phyloP scores from a whole-genome alignment of 2,113 vertebrate genomes.

The Podarcis raffonei region DNA sequence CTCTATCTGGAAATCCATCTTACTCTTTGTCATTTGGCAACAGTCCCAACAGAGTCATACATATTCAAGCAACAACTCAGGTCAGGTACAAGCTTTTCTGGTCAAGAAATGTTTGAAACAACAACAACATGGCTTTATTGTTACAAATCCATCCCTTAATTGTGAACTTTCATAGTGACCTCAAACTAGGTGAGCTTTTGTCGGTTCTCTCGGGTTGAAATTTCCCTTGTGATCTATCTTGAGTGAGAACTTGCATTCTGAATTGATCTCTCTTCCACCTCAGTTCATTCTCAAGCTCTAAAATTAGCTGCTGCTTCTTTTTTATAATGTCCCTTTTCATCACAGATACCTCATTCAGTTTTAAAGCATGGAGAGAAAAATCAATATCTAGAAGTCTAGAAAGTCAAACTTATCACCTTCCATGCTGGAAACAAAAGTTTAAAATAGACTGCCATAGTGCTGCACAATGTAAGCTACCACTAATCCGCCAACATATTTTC shows the following conservation, averaged over 20 bases:
- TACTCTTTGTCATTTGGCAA: not conserved
- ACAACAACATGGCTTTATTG: not conserved
- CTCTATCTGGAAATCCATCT: not conserved
- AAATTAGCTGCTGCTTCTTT: slow-evolving; percentile 28
- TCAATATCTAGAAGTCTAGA: slow-evolving; percentile 25
- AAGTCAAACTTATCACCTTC: slow-evolving; percentile 20
- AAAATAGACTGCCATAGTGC: not conserved
- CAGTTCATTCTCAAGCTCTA: not conserved
- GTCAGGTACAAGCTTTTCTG: not conserved
- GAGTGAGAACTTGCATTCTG: slow-evolving; percentile 4
- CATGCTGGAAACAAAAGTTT: slow-evolving; percentile 33
- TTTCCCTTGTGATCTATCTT: not conserved
- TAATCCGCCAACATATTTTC: not conserved
- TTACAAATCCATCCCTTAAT: not conserved
- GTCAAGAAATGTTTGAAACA: not conserved
- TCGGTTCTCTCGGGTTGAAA: not conserved
- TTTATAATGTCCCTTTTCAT: not conserved
- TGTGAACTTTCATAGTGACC: not conserved
- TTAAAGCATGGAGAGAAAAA: not conserved
- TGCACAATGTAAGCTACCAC: slow-evolving; percentile 2
- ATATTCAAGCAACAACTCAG: not conserved
- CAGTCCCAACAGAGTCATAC: not conserved
- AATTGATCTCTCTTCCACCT: slow-evolving; percentile 19
- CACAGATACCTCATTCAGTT: slow-evolving; percentile 1
- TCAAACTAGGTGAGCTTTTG: not conserved